These are phyloP conservation scores for Esperia sulphurella DNA, from an alignment of 2,888 invertebrate species.

Conservation along the genomic window DNA sequence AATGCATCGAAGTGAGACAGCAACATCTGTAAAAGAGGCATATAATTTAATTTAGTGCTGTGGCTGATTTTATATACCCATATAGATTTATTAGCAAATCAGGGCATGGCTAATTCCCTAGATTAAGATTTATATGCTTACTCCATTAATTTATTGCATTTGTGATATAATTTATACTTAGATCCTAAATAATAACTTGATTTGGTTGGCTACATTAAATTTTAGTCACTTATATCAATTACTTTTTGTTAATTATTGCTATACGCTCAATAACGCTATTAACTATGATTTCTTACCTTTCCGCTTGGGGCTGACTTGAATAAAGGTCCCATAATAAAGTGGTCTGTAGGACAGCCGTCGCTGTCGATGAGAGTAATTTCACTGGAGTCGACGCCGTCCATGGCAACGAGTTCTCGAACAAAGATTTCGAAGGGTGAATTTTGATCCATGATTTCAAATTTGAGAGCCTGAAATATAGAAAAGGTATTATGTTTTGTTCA, in stretches of 20 bases:
- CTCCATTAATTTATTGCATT: background rate
- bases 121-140: constrained; percentile 1
- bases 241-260: constrained; percentile 12
- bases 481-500: background rate
- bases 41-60: background rate
- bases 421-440: constrained; percentile 97
- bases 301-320: constrained; percentile 89
- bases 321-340: constrained; percentile 95
- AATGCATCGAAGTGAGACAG: constrained; percentile 96
- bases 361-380: constrained; percentile 95
- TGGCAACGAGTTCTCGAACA: constrained; percentile 94
- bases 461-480: constrained; percentile 81
- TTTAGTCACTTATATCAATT: constrained; percentile 7
- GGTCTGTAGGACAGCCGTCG: constrained; percentile 95
- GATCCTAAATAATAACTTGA: constrained; percentile 4
- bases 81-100: constrained; percentile 1
- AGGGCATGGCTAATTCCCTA: background rate
- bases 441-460: constrained; percentile 94
- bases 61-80: background rate
- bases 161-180: constrained; percentile 3
- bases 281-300: constrained; percentile 79
- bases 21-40: constrained; percentile 81
- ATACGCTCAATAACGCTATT: constrained; percentile 9
- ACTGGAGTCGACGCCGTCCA: constrained; percentile 95
- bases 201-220: constrained; percentile 5